phyloP scores from a whole-genome alignment of 2,797 vertebrate genomes.

The Muraenolepis orangiensis region DNA sequence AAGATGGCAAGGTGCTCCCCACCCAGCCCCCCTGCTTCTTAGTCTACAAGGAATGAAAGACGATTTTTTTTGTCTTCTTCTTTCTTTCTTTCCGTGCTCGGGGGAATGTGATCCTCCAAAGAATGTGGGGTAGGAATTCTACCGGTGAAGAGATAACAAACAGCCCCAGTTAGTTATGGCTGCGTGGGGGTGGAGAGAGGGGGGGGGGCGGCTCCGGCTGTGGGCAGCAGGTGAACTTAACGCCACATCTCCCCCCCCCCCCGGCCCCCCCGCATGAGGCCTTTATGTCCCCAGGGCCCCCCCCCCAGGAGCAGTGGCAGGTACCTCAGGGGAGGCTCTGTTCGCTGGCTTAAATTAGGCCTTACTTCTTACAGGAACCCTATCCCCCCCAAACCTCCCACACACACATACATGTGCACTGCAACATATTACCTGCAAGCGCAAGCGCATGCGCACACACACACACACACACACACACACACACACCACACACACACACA shows the following conservation, averaged over 20 bases:
- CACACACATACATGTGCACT: too few relatives aligned
- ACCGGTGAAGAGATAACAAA: constrained; percentile 67
- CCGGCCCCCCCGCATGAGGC: constrained; percentile 29
- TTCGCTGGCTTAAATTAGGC: constrained; percentile 41
- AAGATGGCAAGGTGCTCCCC: background rate
- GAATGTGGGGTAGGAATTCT: constrained; percentile 75
- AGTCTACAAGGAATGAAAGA: background rate
- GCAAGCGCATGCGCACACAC: background rate
- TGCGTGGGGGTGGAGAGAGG: too few relatives aligned
- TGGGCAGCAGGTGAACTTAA: constrained; percentile 70
- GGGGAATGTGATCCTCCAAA: constrained; percentile 63
- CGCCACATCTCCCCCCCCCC: constrained; percentile 29
- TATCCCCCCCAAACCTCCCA: background rate
- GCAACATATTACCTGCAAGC: too few relatives aligned
- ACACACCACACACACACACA: constrained; percentile 16
- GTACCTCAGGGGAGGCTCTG: constrained; percentile 14
- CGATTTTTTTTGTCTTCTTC: constrained; percentile 23
- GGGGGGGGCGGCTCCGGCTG: constrained; percentile 29
- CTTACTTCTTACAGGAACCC: constrained; percentile 5
- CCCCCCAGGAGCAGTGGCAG: constrained; percentile 34
- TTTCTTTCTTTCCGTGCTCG: constrained; percentile 35
- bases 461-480: constrained; percentile 17
- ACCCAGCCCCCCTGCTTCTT: too few relatives aligned
- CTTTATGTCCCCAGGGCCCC: constrained; percentile 31
- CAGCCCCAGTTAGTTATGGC: constrained; percentile 62